These are phyloP conservation scores for Allacma fusca DNA, from an alignment of 2,888 invertebrate species.

Conservation along the genomic window DNA sequence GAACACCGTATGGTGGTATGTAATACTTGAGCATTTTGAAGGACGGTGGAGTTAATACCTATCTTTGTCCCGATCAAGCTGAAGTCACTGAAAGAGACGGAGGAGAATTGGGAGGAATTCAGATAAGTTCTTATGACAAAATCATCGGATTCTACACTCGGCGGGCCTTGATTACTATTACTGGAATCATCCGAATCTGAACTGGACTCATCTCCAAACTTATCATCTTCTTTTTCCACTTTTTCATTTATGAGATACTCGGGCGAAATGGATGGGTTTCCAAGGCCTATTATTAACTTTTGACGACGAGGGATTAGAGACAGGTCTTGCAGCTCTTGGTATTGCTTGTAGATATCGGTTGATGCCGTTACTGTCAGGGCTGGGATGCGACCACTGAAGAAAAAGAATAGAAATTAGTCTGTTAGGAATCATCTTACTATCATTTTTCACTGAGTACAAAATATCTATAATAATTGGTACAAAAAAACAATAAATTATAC, in stretches of 20 bases:
- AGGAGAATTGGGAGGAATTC: constrained; percentile 67
- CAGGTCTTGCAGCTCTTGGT: not conserved
- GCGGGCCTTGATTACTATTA: not conserved
- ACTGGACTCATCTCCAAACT: constrained; percentile 43
- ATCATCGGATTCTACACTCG: not conserved
- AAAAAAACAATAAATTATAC: no score
- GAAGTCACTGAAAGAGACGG: constrained; percentile 56
- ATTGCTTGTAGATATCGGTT: not conserved
- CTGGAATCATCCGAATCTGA: not conserved
- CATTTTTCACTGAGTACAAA: no score
- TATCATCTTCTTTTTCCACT: constrained; percentile 34
- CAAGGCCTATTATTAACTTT: not conserved
- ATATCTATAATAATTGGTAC: no score
- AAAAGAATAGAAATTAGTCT: no score
- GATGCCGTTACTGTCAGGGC: not conserved
- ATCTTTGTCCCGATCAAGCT: constrained; percentile 46
- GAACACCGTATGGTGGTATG: constrained; percentile 55
- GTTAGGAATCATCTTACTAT: no score
- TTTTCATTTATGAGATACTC: constrained; percentile 2
- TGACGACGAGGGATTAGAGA: not conserved
- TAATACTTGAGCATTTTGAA: constrained; percentile 51
- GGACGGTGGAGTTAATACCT: constrained; percentile 35
- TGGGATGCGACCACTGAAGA: not conserved
- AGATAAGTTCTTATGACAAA: constrained; percentile 68
- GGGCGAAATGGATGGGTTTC: not conserved